Evolutionary conservation across 2,888 invertebrate species (phyloP).

Genomic region (Aphodius sticticus): DNA sequence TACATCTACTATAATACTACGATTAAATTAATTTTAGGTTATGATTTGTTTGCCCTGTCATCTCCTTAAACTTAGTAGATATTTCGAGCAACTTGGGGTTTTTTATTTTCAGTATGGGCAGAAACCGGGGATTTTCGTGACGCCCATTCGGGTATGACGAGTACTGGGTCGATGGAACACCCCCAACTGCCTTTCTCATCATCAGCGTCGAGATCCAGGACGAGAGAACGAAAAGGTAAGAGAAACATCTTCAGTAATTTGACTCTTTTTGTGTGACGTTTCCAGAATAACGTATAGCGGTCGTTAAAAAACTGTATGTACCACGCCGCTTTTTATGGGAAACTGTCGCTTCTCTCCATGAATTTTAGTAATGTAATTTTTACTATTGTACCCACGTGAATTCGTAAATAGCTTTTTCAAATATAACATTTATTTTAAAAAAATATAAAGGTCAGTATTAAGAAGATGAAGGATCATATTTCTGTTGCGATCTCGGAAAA

Average conservation of each 20-base stretch:
- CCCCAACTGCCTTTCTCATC: slow-evolving; percentile 77
- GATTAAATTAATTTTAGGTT: not conserved
- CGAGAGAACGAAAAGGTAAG: slow-evolving; percentile 73
- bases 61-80: slow-evolving; percentile 10
- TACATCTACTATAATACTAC: too few species aligned
- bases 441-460: too few species aligned
- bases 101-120: slow-evolving; percentile 80
- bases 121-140: slow-evolving; percentile 89
- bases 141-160: slow-evolving; percentile 72
- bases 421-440: too few species aligned
- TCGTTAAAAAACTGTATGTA: too few species aligned
- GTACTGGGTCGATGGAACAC: slow-evolving; percentile 67
- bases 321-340: too few species aligned
- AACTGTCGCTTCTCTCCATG: too few species aligned
- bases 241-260: not conserved
- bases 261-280: not conserved
- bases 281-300: too few species aligned
- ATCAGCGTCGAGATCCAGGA: slow-evolving; percentile 63
- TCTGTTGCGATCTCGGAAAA: too few species aligned
- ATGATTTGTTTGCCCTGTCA: not conserved
- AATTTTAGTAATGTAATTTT: too few species aligned
- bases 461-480: too few species aligned
- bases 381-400: too few species aligned
- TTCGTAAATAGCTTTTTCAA: too few species aligned
- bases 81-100: slow-evolving; percentile 41